phyloP scores from a whole-genome alignment of 2,888 invertebrate genomes.

The Diadegma fenestrale region DNA sequence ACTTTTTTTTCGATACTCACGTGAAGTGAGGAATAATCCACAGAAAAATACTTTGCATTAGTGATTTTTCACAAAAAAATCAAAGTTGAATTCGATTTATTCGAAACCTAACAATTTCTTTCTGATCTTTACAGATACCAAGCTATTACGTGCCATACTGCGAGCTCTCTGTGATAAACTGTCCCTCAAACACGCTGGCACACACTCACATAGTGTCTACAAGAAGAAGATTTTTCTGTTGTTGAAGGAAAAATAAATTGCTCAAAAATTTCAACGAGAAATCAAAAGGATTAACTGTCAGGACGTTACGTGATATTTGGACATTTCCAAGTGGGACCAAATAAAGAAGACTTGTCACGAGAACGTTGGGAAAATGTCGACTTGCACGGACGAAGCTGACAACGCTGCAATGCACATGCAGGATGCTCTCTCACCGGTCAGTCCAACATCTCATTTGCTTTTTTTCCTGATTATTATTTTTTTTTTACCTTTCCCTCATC shows the following conservation, averaged over 20 bases:
- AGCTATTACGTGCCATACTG: slow-evolving; percentile 82
- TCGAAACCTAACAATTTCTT: background rate
- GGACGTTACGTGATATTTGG: slow-evolving; percentile 32
- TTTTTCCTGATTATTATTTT: background rate
- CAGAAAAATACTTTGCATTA: background rate
- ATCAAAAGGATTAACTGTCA: slow-evolving; percentile 17
- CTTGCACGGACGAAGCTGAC: slow-evolving; percentile 83
- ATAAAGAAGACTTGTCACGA: slow-evolving; percentile 62
- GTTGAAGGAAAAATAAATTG: slow-evolving; percentile 6
- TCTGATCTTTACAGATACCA: slow-evolving; percentile 39
- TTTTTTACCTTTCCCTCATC: slow-evolving; percentile 6
- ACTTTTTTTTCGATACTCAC: background rate
- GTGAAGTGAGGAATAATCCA: background rate
- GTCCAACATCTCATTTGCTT: slow-evolving; percentile 68
- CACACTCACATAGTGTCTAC: slow-evolving; percentile 33
- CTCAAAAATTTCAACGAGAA: slow-evolving; percentile 25
- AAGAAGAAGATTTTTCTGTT: slow-evolving; percentile 25
- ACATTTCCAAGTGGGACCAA: slow-evolving; percentile 49
- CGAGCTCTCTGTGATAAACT: slow-evolving; percentile 82
- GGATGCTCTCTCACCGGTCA: slow-evolving; percentile 84
- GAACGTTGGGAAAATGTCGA: slow-evolving; percentile 81
- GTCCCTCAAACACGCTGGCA: slow-evolving; percentile 66
- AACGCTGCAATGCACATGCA: slow-evolving; percentile 82
- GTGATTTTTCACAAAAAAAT: background rate
- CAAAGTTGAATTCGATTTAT: too few relatives aligned